Base-by-base conservation (phyloP, 1,140 invertebrate species). In the Gryon sp. region DNA sequence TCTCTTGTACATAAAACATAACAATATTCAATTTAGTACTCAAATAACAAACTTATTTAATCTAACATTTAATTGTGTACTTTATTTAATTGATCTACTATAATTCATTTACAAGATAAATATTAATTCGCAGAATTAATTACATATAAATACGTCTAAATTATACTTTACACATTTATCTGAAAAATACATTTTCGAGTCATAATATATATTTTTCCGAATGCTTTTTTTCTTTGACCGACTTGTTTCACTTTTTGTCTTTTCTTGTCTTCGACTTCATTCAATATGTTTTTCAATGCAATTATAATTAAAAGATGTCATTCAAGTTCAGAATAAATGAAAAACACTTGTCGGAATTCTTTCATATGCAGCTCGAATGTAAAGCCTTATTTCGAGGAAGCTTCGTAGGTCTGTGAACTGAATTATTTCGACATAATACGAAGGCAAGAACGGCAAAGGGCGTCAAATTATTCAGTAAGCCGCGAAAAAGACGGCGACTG, bases 341-440 rank as follows among this genome's bases (percentile, higher is more conserved):
- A 34, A 45, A 59, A 43, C 24, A 45, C 53, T 50, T 52, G 59
- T 52, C 45, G 24, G 36, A 40, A 52, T 63, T 63, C 22, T 41
- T 41, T 43, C 38, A 20, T 15, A 24, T 22, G 24, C 6, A 19
- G 26, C 38, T 57, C 15, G 57, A 48, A 36, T 36, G 14, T 18
- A 40, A 50, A 45, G 20, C 28, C 24, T 19, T n/a, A 14, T 52
- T 43, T 53, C 14, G 19, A 24, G 36, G 43, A 30, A 50, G 36
- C 12, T 32, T 43, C 43, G 41, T 50, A 52, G 46, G 45, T 63
- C 46, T 52, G 26, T 36, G 36, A 32, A 52, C 24, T 63, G 60
- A 63, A 63, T 63, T 63, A 63, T 63, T 63, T 32, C 38, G 18
- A 63, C 36, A 63, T 63, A 63, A 63, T 41, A 24, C 32, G 38